A percentile compares a stretch with the other conserved stretches of the same genome.
Conservation (phyloP, 1,140 invertebrate species). For the Gonioctena quinquepunctata region DNA sequence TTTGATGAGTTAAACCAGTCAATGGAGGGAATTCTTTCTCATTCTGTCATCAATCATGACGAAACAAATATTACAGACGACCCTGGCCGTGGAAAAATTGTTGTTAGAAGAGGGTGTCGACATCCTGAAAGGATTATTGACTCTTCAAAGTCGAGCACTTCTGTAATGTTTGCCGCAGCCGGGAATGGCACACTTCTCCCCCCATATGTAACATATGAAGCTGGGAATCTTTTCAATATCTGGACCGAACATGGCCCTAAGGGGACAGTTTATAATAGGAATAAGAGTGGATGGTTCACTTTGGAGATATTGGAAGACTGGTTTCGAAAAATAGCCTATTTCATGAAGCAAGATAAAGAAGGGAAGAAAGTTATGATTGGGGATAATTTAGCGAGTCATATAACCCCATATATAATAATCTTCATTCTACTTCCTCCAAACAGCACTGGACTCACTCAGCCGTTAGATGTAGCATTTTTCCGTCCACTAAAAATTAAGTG, state of each 20-base stretch:
- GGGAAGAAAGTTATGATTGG: slow-evolving; percentile 49
- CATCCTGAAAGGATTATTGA: slow-evolving; percentile 49
- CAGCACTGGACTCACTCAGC: slow-evolving; percentile 54
- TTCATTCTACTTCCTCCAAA: slow-evolving; percentile 55
- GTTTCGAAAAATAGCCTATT: slow-evolving; percentile 37
- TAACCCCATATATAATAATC: slow-evolving; percentile 45
- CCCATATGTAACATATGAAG: slow-evolving; percentile 44
- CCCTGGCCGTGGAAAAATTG: slow-evolving; percentile 15
- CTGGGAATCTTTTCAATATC: slow-evolving; percentile 38
- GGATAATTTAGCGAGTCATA: slow-evolving; percentile 54
- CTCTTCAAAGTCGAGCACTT: slow-evolving; percentile 38
- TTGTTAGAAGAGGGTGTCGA: slow-evolving; percentile 45
- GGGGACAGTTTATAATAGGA: slow-evolving; percentile 35
- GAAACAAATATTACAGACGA: slow-evolving; percentile 14
- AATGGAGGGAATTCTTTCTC: not conserved
- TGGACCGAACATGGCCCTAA: slow-evolving; percentile 40
- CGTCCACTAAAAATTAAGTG: slow-evolving; percentile 49
- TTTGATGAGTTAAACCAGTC: not conserved
- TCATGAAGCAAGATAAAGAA: slow-evolving; percentile 27
- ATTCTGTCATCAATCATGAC: slow-evolving; percentile 3
- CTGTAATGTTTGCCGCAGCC: slow-evolving; percentile 45
- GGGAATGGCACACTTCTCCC: slow-evolving; percentile 34
- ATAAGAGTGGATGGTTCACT: slow-evolving; percentile 44
- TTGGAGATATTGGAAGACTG: slow-evolving; percentile 46
- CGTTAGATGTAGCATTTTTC: slow-evolving; percentile 55